A percentile compares a stretch with the other conserved stretches of the same genome.
These are phyloP conservation scores for Oxyruncus cristatus DNA, from an alignment of 2,113 vertebrate species.

Conservation along the genomic window DNA sequence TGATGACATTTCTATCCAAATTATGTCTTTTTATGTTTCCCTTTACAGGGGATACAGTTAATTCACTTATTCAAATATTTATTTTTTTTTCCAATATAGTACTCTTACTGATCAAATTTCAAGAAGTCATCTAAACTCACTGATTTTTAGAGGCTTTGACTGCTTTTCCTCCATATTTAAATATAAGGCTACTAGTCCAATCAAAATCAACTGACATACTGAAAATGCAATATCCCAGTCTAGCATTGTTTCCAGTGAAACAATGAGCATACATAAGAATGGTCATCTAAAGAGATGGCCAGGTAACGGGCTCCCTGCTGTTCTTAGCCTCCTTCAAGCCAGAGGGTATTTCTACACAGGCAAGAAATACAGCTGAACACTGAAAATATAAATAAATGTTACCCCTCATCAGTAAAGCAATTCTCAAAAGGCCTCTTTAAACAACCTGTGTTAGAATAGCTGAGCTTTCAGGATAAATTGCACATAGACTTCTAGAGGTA, in stretches of 20 bases:
- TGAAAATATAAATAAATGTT: neutral
- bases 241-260: neutral
- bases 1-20: neutral
- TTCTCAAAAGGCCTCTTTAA: neutral
- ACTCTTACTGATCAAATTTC: neutral
- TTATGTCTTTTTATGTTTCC: neutral
- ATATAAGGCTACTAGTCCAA: neutral
- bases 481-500: fast-evolving
- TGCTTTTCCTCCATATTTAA: neutral
- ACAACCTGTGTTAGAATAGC: neutral
- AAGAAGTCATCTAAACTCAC: neutral
- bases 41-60: neutral
- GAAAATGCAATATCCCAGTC: neutral
- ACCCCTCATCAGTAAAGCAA: neutral
- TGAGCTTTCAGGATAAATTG: neutral
- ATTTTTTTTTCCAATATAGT: neutral
- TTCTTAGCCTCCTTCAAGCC: neutral
- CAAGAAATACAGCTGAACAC: neutral
- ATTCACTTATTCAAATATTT: neutral
- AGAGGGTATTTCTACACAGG: neutral
- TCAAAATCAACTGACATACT: neutral
- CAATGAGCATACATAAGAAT: neutral
- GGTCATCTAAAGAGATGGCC: neutral
- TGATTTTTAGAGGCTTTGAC: neutral
- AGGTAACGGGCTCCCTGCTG: neutral